phyloP scores from a whole-genome alignment of 2,888 invertebrate species.

The Chromoteleia sp. region DNA sequence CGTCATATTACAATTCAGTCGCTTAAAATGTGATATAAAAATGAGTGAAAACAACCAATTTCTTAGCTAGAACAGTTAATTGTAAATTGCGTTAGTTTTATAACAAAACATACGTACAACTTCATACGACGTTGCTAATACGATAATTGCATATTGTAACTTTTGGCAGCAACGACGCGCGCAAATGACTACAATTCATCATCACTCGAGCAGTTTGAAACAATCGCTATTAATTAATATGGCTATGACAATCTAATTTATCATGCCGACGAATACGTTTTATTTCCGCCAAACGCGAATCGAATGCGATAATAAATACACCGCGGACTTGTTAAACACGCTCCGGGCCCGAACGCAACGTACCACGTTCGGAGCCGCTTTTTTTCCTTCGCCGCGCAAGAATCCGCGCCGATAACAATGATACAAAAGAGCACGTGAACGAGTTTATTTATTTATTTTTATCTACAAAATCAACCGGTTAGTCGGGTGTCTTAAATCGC shows the following conservation, averaged over 20 bases:
- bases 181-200: constrained; percentile 26
- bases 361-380: background rate
- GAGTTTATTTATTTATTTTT: constrained; percentile 62
- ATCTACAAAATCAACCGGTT: constrained; percentile 70
- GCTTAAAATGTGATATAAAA: no score
- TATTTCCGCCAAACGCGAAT: constrained; percentile 46
- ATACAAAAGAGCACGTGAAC: constrained; percentile 63
- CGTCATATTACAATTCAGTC: no score
- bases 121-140: no score
- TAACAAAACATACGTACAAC: no score
- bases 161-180: background rate
- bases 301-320: constrained; percentile 26
- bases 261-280: constrained; percentile 21
- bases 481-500: constrained; percentile 68
- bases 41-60: no score
- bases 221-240: constrained; percentile 51
- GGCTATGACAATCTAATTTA: constrained; percentile 51
- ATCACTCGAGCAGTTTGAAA: constrained; percentile 8
- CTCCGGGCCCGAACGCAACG: constrained; percentile 13
- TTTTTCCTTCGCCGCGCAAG: constrained; percentile 18
- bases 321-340: constrained; percentile 31
- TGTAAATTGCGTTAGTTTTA: no score
- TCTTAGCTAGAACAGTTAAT: no score
- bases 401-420: constrained; percentile 62
- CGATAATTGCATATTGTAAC: no score